Conservation (phyloP, 2,113 vertebrate species). For the Ciconia stormi region DNA sequence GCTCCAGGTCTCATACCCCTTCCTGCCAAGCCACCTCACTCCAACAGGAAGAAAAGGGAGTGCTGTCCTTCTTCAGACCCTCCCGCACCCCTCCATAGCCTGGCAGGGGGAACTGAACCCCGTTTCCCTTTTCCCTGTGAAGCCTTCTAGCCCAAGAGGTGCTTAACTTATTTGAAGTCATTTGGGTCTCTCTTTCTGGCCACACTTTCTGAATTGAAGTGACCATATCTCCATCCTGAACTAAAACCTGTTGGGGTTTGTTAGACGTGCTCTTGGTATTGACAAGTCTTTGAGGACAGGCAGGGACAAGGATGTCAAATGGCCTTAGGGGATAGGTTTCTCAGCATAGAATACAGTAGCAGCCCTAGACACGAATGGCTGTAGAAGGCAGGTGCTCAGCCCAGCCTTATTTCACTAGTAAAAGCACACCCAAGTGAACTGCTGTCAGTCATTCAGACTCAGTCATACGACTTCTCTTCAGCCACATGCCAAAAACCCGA, state of each 20-base stretch:
- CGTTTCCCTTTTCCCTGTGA: neutral
- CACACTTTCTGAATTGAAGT: neutral
- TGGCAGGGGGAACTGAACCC: neutral
- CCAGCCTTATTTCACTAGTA: neutral
- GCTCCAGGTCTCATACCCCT: neutral
- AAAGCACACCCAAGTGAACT: neutral
- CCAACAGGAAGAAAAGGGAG: neutral
- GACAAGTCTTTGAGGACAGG: neutral
- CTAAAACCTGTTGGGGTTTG: neutral
- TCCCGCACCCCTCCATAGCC: rapidly evolving
- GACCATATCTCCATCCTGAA: neutral
- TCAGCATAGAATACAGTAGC: neutral
- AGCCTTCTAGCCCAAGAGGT: neutral
- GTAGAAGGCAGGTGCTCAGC: neutral
- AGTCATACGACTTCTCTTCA: neutral
- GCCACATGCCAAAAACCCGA: neutral
- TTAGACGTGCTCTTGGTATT: rapidly evolving
- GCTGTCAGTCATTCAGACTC: neutral
- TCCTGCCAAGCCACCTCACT: neutral
- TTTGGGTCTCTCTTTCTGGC: neutral
- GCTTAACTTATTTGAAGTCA: neutral
- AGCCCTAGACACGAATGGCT: rapidly evolving
- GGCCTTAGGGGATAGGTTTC: neutral
- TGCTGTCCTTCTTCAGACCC: neutral
- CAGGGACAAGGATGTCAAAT: neutral